phyloP scores from a whole-genome alignment of 53 echinoderm and acorn worm species.

The Henricia sp. region DNA sequence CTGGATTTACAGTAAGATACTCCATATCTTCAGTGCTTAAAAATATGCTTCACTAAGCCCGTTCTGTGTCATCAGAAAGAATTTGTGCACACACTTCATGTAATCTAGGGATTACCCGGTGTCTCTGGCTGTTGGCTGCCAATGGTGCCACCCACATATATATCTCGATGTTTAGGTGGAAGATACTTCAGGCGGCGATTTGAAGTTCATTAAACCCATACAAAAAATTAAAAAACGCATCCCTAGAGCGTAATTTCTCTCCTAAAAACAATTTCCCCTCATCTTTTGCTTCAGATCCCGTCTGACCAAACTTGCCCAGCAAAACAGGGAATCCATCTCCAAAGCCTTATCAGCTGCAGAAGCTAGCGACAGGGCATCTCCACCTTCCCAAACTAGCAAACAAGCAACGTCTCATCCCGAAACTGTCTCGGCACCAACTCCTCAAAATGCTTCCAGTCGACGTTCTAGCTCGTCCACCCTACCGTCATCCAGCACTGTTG shows the following conservation, averaged over 20 bases:
- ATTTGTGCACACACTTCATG: too few relatives aligned
- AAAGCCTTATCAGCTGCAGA: slow-evolving; percentile 25
- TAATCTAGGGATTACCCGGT: too few relatives aligned
- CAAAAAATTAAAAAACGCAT: background rate
- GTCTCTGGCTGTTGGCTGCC: too few relatives aligned
- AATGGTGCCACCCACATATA: background rate
- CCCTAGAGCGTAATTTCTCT: background rate
- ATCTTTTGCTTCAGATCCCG: background rate
- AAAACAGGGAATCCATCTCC: slow-evolving; percentile 28
- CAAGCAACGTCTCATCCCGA: background rate
- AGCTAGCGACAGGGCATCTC: background rate
- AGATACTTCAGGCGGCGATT: background rate
- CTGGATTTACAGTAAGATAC: slow-evolving; percentile 50
- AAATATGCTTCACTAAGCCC: background rate
- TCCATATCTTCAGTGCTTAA: too few relatives aligned
- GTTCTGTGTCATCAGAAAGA: background rate
- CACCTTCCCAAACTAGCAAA: background rate
- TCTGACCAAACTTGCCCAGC: slow-evolving; percentile 37
- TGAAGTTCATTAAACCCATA: background rate
- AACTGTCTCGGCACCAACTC: background rate
- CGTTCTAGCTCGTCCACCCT: background rate
- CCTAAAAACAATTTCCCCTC: background rate
- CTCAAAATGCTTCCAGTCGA: background rate
- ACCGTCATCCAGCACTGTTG: background rate
- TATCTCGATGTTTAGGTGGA: background rate